A percentile compares a stretch with the other conserved stretches of the same genome.
Conservation (phyloP, 2,113 vertebrate species). For the Gambusia affinis region DNA sequence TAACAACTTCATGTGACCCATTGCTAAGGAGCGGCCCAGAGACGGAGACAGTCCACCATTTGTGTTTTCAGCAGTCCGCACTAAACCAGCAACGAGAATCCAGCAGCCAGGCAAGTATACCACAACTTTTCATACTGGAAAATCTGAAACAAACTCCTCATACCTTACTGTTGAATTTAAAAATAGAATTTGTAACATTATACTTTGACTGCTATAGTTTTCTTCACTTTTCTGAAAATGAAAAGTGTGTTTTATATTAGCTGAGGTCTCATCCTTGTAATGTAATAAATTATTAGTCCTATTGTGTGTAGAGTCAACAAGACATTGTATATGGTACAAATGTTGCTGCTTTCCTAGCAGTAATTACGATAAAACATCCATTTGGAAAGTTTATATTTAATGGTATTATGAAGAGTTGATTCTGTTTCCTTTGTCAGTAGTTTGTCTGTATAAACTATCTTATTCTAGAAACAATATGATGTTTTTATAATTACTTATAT, state of each 20-base stretch:
- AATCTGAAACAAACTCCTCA: not conserved
- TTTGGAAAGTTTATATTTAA: not conserved
- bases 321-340: not conserved
- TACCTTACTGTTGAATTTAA: not conserved
- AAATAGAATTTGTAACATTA: not conserved
- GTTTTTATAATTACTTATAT: too few relatives aligned
- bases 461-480: too few relatives aligned
- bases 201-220: not conserved
- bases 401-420: not conserved
- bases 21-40: constrained; percentile 64
- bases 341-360: not conserved
- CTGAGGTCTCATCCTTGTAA: not conserved
- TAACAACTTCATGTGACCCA: constrained; percentile 81
- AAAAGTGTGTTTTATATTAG: not conserved
- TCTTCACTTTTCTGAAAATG: not conserved
- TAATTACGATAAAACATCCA: not conserved
- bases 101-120: constrained; percentile 66
- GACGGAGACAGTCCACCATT: constrained; percentile 68
- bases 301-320: not conserved
- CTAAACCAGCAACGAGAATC: constrained; percentile 33
- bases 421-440: too few relatives aligned
- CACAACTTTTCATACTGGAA: constrained; percentile 7
- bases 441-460: too few relatives aligned
- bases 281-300: not conserved
- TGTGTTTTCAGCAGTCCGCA: constrained; percentile 66